These are phyloP conservation scores for Coelopa frigida DNA, from an alignment of 1,140 invertebrate genomes.

Conservation along the genomic window DNA sequence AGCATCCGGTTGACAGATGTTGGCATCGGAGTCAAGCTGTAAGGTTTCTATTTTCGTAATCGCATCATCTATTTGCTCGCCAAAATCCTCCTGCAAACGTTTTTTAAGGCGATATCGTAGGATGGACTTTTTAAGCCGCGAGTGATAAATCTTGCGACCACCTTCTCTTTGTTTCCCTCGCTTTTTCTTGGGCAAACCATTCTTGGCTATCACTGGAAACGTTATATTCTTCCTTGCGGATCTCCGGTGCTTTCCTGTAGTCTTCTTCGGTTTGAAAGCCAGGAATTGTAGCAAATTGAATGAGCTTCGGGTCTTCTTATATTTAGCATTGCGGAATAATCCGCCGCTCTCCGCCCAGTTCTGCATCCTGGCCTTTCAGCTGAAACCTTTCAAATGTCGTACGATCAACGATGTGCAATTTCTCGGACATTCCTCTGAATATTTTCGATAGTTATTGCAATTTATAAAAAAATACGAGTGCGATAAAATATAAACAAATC, in stretches of 20 bases:
- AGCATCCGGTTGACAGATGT: neutral
- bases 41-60: slow-evolving; percentile 7
- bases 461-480: too few species aligned
- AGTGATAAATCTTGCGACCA: slow-evolving; percentile 22
- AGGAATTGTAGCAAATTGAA: slow-evolving; percentile 25
- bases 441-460: too few species aligned
- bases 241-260: slow-evolving; percentile 9
- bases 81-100: neutral
- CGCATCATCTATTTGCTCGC: neutral
- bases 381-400: slow-evolving; percentile 7
- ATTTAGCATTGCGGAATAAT: slow-evolving; percentile 26
- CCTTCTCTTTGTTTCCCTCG: slow-evolving; percentile 20
- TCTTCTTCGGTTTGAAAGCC: slow-evolving; percentile 13
- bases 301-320: slow-evolving; percentile 19
- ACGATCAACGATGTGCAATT: slow-evolving; percentile 25
- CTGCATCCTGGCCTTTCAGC: neutral
- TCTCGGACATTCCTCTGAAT: slow-evolving; percentile 17
- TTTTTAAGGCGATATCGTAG: slow-evolving; percentile 16
- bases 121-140: slow-evolving; percentile 27
- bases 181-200: neutral
- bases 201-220: slow-evolving; percentile 10
- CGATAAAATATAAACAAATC: too few species aligned
- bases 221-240: slow-evolving; percentile 7
- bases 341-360: neutral
- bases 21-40: slow-evolving; percentile 13